Evolutionary conservation across 1,140 invertebrate genomes (phyloP), one percentile per base, ranked within the genome.

Genomic region (Sycophaga agraensis): DNA sequence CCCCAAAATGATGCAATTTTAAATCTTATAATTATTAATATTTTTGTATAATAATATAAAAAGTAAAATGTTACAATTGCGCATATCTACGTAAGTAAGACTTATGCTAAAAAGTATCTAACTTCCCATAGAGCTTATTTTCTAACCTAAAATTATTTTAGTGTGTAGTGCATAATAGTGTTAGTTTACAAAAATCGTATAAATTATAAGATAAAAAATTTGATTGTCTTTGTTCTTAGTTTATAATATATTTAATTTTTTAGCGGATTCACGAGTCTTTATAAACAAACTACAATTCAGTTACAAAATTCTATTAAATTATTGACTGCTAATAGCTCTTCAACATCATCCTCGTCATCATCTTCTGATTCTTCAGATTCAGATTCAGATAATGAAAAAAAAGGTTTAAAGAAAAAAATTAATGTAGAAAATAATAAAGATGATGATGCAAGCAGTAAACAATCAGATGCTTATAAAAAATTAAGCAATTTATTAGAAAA

Each of bases 341-440:
- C 65, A 24, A 62, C 62, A 46, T n/a, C 63, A 21, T 66, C 62
- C 16, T 64, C 60, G 26, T 69, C 69, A 11, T 71, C 70, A 4
- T 71, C 70, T 8, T 40, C 35, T 9, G 21, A 16, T 14, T 72
- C 70, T 16, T 72, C 68, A 14, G 66, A 68, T 54, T 71, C 70
- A 22, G 72, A 75, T 66, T 70, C 66, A n/a, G 68, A 73, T 53
- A 58, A 53, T 19, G 66, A 70, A 17, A 56, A 50, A 24, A 56
- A 61, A 9, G 45, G 54, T 55, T 28, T 51, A 42, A 65, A 49
- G 16, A 50, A 64, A 56, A 37, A 48, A 49, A 22, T 43, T 14
- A 5, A 24, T 42, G 39, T 45, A 14, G 14, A 37, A 60, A 16
- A 12, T 11, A n/a, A 7, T 49, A 45, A 62, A 48, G 39, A 57